These are phyloP conservation scores for Agonum fuliginosum DNA, from an alignment of 2,888 invertebrate species.

Conservation along the genomic window DNA sequence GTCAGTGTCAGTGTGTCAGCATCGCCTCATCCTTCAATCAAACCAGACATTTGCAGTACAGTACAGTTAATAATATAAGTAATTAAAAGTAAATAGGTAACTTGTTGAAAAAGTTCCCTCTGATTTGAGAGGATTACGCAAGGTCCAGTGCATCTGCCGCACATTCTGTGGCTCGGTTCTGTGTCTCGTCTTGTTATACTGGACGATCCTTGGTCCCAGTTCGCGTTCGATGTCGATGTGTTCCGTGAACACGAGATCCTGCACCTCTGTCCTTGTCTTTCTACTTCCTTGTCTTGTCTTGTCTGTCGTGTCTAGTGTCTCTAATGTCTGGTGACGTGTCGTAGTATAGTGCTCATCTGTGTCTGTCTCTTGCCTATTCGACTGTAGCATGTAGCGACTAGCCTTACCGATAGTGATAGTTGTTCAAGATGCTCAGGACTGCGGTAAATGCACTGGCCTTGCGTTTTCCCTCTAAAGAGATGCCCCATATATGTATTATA, in stretches of 20 bases:
- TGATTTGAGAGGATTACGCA: slow-evolving; percentile 26
- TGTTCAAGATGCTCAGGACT: slow-evolving; percentile 38
- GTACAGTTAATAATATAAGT: slow-evolving; percentile 39
- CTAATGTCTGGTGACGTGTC: slow-evolving; percentile 22
- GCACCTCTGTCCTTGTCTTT: slow-evolving; percentile 23
- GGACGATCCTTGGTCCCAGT: slow-evolving; percentile 2
- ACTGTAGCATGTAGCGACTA: slow-evolving; percentile 5
- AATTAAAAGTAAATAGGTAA: slow-evolving; percentile 41
- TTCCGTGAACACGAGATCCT: slow-evolving; percentile 57
- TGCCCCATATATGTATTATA: slow-evolving; percentile 52
- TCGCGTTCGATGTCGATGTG: slow-evolving; percentile 47
- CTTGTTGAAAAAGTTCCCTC: slow-evolving; percentile 44
- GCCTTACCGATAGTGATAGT: too few species aligned
- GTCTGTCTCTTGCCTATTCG: slow-evolving; percentile 24
- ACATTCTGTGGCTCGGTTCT: slow-evolving; percentile 19
- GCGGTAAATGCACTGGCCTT: slow-evolving; percentile 50
- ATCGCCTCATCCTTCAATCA: slow-evolving; percentile 38
- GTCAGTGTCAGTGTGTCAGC: slow-evolving; percentile 9
- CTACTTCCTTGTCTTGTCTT: slow-evolving; percentile 20
- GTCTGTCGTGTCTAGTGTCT: too few species aligned
- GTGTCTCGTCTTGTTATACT: slow-evolving; percentile 21
- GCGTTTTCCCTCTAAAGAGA: slow-evolving; percentile 14
- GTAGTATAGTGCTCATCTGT: slow-evolving; percentile 33
- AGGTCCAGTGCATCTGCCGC: slow-evolving; percentile 37
- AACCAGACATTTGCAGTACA: slow-evolving; percentile 42